Evolutionary conservation across 2,113 vertebrate genomes (phyloP).

Genomic region (Pao palembangensis): DNA sequence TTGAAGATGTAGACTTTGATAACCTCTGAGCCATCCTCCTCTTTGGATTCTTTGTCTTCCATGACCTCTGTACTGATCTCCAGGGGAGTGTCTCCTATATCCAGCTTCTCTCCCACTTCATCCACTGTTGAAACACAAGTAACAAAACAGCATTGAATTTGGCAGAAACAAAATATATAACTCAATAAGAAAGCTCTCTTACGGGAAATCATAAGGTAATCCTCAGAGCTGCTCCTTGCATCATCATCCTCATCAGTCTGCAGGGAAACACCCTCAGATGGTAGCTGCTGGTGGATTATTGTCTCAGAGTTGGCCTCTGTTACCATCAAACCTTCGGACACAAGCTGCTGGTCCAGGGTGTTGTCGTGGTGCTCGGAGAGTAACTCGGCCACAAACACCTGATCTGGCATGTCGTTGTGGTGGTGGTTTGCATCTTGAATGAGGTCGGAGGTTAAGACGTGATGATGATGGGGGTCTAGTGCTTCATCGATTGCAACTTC

Average conservation of each 20-base stretch:
- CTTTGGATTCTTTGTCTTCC: conserved; percentile 89
- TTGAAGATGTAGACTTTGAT: conserved; percentile 99
- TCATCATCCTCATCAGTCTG: conserved; percentile 91
- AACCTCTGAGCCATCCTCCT: conserved; percentile 93
- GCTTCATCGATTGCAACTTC: conserved; percentile 94
- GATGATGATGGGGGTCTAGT: conserved; percentile 82
- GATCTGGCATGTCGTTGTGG: conserved; percentile 86
- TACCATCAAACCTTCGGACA: conserved; percentile 92
- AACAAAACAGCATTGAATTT: conserved; percentile 4
- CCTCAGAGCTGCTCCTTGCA: conserved; percentile 91
- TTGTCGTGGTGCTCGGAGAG: conserved; percentile 84
- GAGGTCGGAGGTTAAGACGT: conserved; percentile 86
- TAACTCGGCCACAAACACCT: conserved; percentile 95
- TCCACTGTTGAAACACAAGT: conserved; percentile 82
- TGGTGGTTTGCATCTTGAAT: conserved; percentile 81
- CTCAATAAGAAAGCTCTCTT: conserved; percentile 11
- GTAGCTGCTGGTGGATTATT: conserved; percentile 84
- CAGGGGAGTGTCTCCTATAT: conserved; percentile 90
- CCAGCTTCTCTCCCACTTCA: conserved; percentile 95
- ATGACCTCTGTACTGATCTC: conserved; percentile 92
- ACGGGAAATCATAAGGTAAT: conserved; percentile 99
- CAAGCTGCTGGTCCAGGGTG: conserved; percentile 88
- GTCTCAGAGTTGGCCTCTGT: conserved; percentile 84
- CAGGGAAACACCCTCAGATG: conserved; percentile 83
- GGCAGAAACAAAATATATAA: background rate